Evolutionary conservation across 2,113 vertebrate species (phyloP).

Genomic region (Notechis scutatus): DNA sequence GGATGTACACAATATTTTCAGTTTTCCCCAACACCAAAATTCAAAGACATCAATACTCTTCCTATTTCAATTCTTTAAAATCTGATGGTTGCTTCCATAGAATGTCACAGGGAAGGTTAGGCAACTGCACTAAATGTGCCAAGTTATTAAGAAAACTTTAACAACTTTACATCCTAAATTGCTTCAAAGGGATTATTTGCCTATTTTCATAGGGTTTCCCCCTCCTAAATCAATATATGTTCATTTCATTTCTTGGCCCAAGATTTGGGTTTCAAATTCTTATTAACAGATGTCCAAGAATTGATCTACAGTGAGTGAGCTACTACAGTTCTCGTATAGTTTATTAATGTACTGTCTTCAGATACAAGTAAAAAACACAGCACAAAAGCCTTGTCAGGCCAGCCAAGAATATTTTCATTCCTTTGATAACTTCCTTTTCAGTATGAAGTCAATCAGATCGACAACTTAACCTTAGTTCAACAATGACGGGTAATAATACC

Average conservation of each 20-base stretch:
- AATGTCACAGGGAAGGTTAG: neutral
- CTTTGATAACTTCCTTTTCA: neutral
- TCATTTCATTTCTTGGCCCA: neutral
- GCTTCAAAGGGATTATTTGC: neutral
- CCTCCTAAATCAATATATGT: neutral
- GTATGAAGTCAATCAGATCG: neutral
- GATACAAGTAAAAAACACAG: neutral
- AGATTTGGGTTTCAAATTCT: neutral
- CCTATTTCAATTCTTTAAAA: neutral
- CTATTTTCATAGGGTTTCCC: neutral
- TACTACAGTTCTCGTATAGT: neutral
- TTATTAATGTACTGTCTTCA: neutral
- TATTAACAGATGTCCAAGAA: neutral
- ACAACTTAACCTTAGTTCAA: neutral
- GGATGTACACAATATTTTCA: neutral
- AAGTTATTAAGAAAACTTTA: neutral
- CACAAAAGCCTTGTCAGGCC: neutral
- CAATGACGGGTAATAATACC: neutral
- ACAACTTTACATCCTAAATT: neutral
- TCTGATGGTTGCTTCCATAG: neutral
- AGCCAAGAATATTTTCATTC: neutral
- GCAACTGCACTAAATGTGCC: neutral
- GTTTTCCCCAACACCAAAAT: neutral
- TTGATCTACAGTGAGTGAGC: neutral
- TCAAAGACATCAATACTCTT: neutral